These are phyloP conservation scores for Carassius carassius DNA, from an alignment of 2,113 vertebrate genomes.

Conservation along the genomic window DNA sequence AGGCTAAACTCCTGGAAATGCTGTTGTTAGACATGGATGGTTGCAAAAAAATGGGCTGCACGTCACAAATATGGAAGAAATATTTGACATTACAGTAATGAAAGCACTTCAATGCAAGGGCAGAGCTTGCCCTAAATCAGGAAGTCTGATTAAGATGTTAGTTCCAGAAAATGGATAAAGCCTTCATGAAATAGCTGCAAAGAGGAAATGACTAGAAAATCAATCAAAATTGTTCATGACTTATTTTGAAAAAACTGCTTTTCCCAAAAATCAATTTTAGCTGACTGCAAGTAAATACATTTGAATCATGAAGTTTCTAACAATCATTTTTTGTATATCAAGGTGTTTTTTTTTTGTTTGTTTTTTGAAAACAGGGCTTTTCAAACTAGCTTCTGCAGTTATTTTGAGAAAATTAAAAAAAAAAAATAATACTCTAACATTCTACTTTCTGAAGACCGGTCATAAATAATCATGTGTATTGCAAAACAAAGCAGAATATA, in stretches of 20 bases:
- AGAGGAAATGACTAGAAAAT: background rate
- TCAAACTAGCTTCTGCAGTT: too few species aligned
- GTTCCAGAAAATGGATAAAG: background rate
- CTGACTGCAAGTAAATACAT: background rate
- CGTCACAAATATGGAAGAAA: background rate
- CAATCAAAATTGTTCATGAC: background rate
- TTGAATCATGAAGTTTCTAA: too few species aligned
- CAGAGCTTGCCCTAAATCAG: background rate
- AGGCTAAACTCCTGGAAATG: too few species aligned
- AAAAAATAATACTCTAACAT: too few species aligned
- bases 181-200: background rate
- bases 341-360: too few species aligned
- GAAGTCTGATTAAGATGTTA: background rate
- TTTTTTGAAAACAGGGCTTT: too few species aligned
- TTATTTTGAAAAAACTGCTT: background rate
- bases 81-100: background rate
- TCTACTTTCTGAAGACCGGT: background rate
- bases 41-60: background rate
- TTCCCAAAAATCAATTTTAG: too few species aligned
- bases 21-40: background rate
- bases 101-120: background rate
- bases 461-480: background rate
- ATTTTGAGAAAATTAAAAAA: too few species aligned
- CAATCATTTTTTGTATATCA: too few species aligned
- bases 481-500: too few species aligned